Evolutionary conservation across 2,888 invertebrate species (phyloP).

Genomic region (Drosophila villosipedis): DNA sequence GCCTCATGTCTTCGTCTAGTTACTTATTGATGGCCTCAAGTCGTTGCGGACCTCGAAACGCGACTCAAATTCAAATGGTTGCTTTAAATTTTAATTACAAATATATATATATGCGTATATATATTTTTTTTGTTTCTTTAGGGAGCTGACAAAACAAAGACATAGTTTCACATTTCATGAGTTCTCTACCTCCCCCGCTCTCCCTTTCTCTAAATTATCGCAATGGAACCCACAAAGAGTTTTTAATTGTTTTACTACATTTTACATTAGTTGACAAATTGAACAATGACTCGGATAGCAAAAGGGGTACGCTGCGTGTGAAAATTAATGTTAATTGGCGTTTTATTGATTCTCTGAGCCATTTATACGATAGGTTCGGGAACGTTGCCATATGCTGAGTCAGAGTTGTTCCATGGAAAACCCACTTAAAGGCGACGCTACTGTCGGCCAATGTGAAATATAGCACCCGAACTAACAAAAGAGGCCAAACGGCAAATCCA

Average conservation of each 20-base stretch:
- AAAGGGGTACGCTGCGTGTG: constrained; percentile 50
- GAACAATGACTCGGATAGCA: constrained; percentile 41
- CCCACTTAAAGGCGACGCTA: constrained; percentile 64
- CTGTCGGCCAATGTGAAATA: constrained; percentile 63
- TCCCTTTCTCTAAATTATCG: background rate
- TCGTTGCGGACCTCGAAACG: constrained; percentile 18
- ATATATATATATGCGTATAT: constrained; percentile 21
- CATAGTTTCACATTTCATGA: constrained; percentile 60
- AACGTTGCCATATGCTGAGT: constrained; percentile 41
- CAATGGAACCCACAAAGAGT: constrained; percentile 28
- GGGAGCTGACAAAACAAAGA: constrained; percentile 59
- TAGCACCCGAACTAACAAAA: constrained; percentile 61
- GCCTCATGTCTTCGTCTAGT: constrained; percentile 41
- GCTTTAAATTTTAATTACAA: constrained; percentile 64
- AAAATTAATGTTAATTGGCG: constrained; percentile 71
- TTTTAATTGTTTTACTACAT: constrained; percentile 62
- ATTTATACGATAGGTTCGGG: constrained; percentile 24
- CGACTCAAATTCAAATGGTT: constrained; percentile 55
- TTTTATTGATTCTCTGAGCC: constrained; percentile 72
- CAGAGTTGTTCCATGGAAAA: constrained; percentile 21
- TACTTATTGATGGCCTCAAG: constrained; percentile 46
- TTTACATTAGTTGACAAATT: constrained; percentile 71
- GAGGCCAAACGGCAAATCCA: constrained; percentile 39
- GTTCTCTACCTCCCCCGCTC: background rate
- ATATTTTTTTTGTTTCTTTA: constrained; percentile 9